A percentile compares a stretch with the other conserved stretches of the same genome.
phyloP scores from a whole-genome alignment of 2,888 invertebrate genomes.

The Euproctis similis region DNA sequence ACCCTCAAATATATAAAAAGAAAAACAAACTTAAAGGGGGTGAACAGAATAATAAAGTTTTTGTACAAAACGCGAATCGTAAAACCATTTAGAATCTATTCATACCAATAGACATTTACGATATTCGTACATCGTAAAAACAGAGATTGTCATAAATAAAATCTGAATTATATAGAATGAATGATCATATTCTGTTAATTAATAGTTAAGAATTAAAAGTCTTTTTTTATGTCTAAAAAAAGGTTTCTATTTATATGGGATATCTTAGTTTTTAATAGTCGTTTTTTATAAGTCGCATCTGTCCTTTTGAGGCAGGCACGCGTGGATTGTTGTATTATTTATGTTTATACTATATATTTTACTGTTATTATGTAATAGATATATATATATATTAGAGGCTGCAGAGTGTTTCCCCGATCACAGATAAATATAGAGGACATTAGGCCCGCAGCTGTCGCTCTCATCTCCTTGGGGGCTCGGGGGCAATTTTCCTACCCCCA shows the following conservation, averaged over 20 bases:
- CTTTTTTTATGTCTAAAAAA: no score
- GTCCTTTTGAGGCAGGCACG: slow-evolving; percentile 17
- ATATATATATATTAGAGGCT: no score
- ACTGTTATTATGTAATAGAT: slow-evolving; percentile 38
- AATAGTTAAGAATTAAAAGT: no score
- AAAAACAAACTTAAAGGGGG: slow-evolving; percentile 55
- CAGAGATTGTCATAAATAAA: slow-evolving; percentile 74
- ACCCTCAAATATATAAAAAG: slow-evolving; percentile 50
- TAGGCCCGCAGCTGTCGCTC: slow-evolving; percentile 69
- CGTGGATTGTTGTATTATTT: slow-evolving; percentile 16
- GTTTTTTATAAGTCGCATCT: no score
- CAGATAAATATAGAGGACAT: slow-evolving; percentile 70
- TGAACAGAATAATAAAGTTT: no score
- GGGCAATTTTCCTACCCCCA: slow-evolving; percentile 74
- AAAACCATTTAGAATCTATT: no score
- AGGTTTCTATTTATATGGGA: slow-evolving; percentile 20
- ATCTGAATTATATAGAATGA: no score
- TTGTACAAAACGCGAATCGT: no score
- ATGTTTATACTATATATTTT: slow-evolving; percentile 25
- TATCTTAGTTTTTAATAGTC: no score
- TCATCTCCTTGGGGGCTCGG: slow-evolving; percentile 61
- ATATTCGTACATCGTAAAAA: slow-evolving; percentile 68
- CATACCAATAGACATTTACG: slow-evolving; percentile 77
- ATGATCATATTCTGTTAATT: no score
- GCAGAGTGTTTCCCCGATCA: slow-evolving; percentile 50